Percentiles rank a stretch among this genome's conserved stretches.
Evolutionary conservation across 2,113 vertebrate genomes (phyloP).

Genomic region (Chamaetylas fuelleborni): DNA sequence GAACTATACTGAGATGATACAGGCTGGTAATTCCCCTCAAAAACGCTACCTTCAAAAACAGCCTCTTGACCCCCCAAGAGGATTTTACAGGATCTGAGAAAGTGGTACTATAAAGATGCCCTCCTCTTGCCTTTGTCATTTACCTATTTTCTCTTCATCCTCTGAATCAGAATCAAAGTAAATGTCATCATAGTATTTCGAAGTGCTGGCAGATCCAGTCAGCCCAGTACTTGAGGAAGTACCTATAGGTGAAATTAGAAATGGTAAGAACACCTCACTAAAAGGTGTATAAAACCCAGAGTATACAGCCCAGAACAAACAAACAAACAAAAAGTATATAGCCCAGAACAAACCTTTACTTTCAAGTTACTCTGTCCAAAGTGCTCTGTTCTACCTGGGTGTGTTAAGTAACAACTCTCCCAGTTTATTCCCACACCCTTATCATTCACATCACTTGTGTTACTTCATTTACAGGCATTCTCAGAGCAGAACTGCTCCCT

Average conservation of each 20-base stretch:
- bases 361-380: neutral
- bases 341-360: neutral
- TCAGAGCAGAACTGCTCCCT: neutral
- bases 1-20: neutral
- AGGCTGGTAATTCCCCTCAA: no score
- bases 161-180: slow-evolving; percentile 96
- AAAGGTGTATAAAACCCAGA: neutral
- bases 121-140: neutral
- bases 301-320: neutral
- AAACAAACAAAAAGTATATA: neutral
- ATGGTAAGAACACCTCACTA: neutral
- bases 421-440: neutral
- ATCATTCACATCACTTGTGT: neutral
- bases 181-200: slow-evolving; percentile 83
- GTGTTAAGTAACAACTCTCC: neutral
- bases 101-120: neutral
- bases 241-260: slow-evolving; percentile 48
- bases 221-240: slow-evolving; percentile 54
- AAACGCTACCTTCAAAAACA: neutral
- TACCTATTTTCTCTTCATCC: slow-evolving; percentile 81
- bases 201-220: slow-evolving; percentile 8
- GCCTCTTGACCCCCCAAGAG: neutral
- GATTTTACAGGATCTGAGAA: neutral
- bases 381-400: neutral
- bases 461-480: neutral